These are phyloP conservation scores for Drosophila mauritiana DNA, from an alignment of 1,140 invertebrate genomes.

Conservation along the genomic window DNA sequence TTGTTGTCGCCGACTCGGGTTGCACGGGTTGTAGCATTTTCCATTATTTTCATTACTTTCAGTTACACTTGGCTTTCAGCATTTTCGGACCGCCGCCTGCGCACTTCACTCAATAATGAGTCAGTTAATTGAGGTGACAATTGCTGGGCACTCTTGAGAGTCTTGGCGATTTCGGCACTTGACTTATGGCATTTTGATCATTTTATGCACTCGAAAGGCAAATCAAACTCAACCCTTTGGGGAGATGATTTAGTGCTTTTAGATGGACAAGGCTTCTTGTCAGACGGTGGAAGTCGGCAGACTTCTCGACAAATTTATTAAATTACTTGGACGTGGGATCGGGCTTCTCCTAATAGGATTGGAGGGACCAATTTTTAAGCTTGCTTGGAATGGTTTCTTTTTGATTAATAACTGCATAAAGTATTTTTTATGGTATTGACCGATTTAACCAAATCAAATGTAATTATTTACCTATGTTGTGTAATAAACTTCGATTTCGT, in stretches of 20 bases:
- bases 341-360: conserved; percentile 5
- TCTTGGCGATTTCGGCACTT: conserved; percentile 22
- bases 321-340: conserved; percentile 9
- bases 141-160: conserved; percentile 52
- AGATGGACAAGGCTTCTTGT: conserved; percentile 31
- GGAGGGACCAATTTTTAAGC: background rate
- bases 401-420: background rate
- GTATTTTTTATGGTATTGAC: too few relatives aligned
- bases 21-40: conserved; percentile 23
- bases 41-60: conserved; percentile 54
- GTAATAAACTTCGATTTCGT: too few relatives aligned
- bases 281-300: background rate
- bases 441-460: too few relatives aligned
- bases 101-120: conserved; percentile 75
- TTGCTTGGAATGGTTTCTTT: conserved; percentile 2
- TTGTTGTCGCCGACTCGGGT: conserved; percentile 28
- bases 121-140: conserved; percentile 81
- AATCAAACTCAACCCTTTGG: conserved; percentile 35
- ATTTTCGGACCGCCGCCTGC: conserved; percentile 33
- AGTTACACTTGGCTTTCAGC: conserved; percentile 15
- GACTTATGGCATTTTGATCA: conserved; percentile 77
- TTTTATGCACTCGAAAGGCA: conserved; percentile 59
- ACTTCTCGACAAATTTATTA: background rate
- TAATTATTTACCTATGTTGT: too few relatives aligned
- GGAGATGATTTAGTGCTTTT: conserved; percentile 58